A percentile compares a stretch with the other conserved stretches of the same genome.
These are phyloP conservation scores for Takifugu flavidus DNA, from an alignment of 2,113 vertebrate species.

Conservation along the genomic window DNA sequence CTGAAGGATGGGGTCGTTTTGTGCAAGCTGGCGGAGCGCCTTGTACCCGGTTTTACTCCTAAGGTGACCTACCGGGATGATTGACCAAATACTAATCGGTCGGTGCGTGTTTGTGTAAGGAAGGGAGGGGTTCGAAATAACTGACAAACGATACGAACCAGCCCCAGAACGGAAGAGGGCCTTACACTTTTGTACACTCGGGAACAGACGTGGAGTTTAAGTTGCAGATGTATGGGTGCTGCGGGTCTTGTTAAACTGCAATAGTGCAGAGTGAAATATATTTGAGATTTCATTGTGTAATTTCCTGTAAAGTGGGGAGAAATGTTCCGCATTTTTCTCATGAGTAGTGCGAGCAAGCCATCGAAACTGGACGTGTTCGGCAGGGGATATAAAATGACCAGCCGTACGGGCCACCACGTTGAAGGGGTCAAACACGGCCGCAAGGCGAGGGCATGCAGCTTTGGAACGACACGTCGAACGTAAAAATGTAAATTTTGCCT, in stretches of 20 bases:
- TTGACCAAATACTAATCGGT: conserved; percentile 3
- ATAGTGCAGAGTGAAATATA: not conserved
- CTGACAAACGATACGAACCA: conserved; percentile 39
- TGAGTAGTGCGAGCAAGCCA: conserved; percentile 17
- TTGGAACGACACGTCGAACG: not conserved
- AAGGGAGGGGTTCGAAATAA: conserved; percentile 54
- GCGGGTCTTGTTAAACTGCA: not conserved
- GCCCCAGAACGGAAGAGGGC: conserved; percentile 31
- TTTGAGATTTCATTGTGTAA: conserved; percentile 4
- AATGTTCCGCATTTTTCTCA: conserved; percentile 76
- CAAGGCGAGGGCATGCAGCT: not conserved
- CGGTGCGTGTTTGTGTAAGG: conserved; percentile 3
- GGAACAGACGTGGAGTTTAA: not conserved
- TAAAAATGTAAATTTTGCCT: not conserved
- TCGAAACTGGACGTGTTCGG: conserved; percentile 15
- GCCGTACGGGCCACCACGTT: no score
- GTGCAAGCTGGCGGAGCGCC: conserved; percentile 86
- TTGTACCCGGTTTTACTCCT: conserved; percentile 83
- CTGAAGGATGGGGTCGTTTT: conserved; percentile 92
- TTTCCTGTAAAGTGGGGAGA: conserved; percentile 55
- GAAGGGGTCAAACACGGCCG: accelerated
- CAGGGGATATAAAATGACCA: not conserved
- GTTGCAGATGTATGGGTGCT: not conserved
- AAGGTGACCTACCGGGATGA: conserved; percentile 79
- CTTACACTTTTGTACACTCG: conserved; percentile 11